Percentiles rank a stretch among this genome's conserved stretches.
Evolutionary conservation across 2,888 invertebrate species (phyloP).

Genomic region (Rhamnusium bicolor): DNA sequence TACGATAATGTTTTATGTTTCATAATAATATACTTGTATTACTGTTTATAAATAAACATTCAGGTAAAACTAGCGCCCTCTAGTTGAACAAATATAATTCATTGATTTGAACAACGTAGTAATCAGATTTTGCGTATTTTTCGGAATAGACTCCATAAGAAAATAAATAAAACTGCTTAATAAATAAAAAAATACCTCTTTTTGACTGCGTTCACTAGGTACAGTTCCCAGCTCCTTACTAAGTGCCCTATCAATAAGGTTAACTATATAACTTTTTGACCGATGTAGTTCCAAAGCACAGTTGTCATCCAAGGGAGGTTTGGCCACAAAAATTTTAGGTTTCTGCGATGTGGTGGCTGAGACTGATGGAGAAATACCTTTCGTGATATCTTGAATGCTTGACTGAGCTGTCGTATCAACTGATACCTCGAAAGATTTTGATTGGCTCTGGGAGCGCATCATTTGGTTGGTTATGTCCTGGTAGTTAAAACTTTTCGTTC

Average conservation of each 20-base stretch:
- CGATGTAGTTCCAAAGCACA: constrained; percentile 69
- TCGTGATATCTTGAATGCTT: constrained; percentile 44
- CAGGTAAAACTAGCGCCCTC: no score
- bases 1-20: no score
- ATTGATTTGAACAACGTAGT: no score
- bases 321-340: constrained; percentile 18
- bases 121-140: no score
- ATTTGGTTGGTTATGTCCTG: constrained; percentile 44
- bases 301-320: constrained; percentile 57
- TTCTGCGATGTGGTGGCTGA: constrained; percentile 11
- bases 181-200: constrained; percentile 42
- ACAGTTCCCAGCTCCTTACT: constrained; percentile 70
- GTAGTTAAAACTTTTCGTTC: constrained; percentile 47
- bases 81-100: no score
- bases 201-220: constrained; percentile 53
- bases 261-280: constrained; percentile 71
- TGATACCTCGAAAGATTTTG: constrained; percentile 17
- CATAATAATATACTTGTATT: no score
- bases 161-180: no score
- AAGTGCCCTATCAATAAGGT: constrained; percentile 70
- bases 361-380: constrained; percentile 4
- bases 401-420: constrained; percentile 8
- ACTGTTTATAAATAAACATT: no score
- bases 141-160: no score
- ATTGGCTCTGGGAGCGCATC: constrained; percentile 32